phyloP scores from a whole-genome alignment of 2,888 invertebrate species.

The Tribolium freemani region DNA sequence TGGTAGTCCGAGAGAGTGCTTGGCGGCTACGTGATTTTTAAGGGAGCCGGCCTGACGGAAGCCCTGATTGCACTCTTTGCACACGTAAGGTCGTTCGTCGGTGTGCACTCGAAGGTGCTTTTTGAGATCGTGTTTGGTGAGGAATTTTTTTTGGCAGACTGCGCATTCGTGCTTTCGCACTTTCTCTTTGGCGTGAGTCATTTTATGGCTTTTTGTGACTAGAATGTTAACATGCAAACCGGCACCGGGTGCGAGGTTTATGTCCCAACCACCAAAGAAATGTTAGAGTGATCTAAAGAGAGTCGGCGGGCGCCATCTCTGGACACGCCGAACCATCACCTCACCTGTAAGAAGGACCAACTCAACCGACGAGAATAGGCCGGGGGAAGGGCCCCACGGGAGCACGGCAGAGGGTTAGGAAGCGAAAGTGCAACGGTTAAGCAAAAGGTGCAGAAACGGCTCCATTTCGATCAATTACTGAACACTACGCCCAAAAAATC shows the following conservation, averaged over 20 bases:
- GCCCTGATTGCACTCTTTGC: slow-evolving; percentile 74
- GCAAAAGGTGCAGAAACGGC: not conserved
- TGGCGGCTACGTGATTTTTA: slow-evolving; percentile 74
- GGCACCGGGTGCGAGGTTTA: slow-evolving; percentile 58
- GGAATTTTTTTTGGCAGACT: slow-evolving; percentile 76
- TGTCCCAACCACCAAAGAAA: slow-evolving; percentile 63
- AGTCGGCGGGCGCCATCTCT: slow-evolving; percentile 54
- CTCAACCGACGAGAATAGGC: slow-evolving; percentile 49
- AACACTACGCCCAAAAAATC: no score
- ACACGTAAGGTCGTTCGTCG: slow-evolving; percentile 75
- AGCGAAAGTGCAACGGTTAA: not conserved
- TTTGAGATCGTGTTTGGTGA: slow-evolving; percentile 75
- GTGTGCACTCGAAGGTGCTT: slow-evolving; percentile 79
- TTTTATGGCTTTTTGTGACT: slow-evolving; percentile 56
- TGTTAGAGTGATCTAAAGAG: slow-evolving; percentile 49
- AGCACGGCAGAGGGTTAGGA: not conserved
- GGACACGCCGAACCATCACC: slow-evolving; percentile 53
- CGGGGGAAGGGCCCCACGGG: not conserved
- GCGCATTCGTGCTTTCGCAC: slow-evolving; percentile 72
- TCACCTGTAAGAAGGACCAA: slow-evolving; percentile 59
- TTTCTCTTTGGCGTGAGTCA: slow-evolving; percentile 67
- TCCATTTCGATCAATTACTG: no score
- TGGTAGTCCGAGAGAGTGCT: slow-evolving; percentile 69
- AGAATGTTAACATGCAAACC: slow-evolving; percentile 62
- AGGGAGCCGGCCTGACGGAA: slow-evolving; percentile 78